Base-by-base conservation (phyloP, 2,888 invertebrate genomes). In the Agrotis puta region DNA sequence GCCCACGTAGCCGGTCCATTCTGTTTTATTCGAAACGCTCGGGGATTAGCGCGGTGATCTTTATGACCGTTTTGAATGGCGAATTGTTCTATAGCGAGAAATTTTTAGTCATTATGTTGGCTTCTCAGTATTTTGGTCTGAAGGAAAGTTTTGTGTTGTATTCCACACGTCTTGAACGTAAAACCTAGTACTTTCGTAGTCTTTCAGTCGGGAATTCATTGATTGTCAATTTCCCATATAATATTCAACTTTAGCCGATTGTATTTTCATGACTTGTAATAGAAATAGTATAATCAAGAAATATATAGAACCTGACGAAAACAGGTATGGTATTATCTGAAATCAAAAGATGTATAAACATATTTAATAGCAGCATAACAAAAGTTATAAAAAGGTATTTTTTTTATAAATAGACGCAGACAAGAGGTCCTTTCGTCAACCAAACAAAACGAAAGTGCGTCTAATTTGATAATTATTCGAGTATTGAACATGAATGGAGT, bases 41-140 rank as follows among this genome's bases (percentile, higher is more conserved):
- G 77, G 84, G 90, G 90, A 92, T 93, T 92, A 92, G 90, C 89
- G 87, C 86, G 83, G 87, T 88, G 91, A 90, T 92, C 91, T 91
- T 93, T 92, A 93, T 91, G 91, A 86, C 88, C 89, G 83, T 86
- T 89, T 90, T 91, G 86, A 92, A 93, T 91, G 89, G 91, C 84
- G 90, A 88, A 92, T 92, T 93, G 92, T 92, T 93, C 90, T 88
- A 87, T 85, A 82, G 87, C 84, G 72, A 78, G 85, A 82, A 82
- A 84, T 88, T 88, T 87, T 85, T 85, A 83, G 85, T 85, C 84
- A 85, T 85, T 84, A 84, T 86, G 63, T 81, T 74, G 71, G 51
- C 77, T 89, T 90, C 91, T 88, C 66, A 83, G 90, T 89, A 90
- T 90, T 89, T 85, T 79, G 72, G 64, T 67, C 63, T 57, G 81